Base-by-base conservation (phyloP, 2,888 invertebrate species). In the Heliconius charithonia region DNA sequence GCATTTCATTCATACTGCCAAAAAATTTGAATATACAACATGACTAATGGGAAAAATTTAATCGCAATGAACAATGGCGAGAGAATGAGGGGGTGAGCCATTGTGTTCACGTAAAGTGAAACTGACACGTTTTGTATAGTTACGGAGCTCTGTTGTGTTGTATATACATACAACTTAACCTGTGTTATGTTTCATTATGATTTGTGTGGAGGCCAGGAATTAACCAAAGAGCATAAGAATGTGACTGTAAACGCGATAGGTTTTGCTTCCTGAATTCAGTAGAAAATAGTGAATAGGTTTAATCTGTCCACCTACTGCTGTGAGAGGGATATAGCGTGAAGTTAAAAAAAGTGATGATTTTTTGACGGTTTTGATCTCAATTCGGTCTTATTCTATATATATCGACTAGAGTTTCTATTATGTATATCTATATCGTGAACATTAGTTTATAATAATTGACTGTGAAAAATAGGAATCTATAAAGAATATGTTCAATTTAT, bases 41-140 rank as follows among this genome's bases (percentile, higher is more conserved):
- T 25, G 67, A 71, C 29, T 71, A 71, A 67, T 51, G 70, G 22
- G 19, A 51, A 71, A 51, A 71, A 51, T 71, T 51, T 71, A 51
- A 71, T 71, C 29, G 70, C 51, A 71, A 19, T 51, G 70, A 51
- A 51, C 70, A 51, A 71, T 71, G 29, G 29, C 22, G 51, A 51
- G 70, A 29, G 70, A 71, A 51, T 29, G 51, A 27, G 51, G 29
- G 70, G 70, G 70, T 29, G 51, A 45, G 70, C 70, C n/a, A 51
- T 71, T 71, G 70, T 71, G 70, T 45, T 51, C 19, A 71, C 16
- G 51, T 69, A 25, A 69, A 69, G 69, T 29, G 70, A 19, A 51
- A 22, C 45, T 70, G 70, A 71, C 71, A 71, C 51, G 51, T 71
- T 71, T 45, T 29, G 22, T 29, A 71, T 22, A 29, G 71, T 29